Evolutionary conservation across 2,113 vertebrate species (phyloP).

Genomic region (Corvus moneduloides): DNA sequence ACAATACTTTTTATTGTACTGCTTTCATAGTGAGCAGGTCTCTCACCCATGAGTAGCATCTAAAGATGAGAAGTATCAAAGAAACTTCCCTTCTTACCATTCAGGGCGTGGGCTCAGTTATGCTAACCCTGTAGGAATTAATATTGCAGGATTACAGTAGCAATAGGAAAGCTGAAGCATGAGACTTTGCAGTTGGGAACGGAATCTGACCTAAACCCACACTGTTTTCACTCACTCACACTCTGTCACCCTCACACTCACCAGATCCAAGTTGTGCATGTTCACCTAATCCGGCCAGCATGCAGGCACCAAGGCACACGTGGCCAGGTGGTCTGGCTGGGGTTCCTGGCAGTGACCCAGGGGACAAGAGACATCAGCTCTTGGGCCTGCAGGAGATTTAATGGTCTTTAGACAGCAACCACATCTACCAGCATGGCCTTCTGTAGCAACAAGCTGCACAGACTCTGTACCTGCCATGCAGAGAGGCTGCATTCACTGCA

Average conservation of each 20-base stretch:
- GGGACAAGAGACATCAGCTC: background rate
- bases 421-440: accelerated
- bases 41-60: background rate
- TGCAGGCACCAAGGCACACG: accelerated
- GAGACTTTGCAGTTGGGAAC: background rate
- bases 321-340: background rate
- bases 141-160: background rate
- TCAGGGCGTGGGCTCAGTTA: background rate
- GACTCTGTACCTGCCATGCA: background rate
- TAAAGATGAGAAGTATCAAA: background rate
- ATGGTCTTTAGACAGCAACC: background rate
- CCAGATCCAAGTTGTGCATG: background rate
- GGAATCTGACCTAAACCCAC: background rate
- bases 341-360: background rate
- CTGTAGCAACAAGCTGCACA: background rate
- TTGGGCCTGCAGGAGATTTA: background rate
- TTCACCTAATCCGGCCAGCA: accelerated
- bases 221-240: background rate
- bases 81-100: background rate
- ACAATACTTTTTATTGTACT: background rate
- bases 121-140: background rate
- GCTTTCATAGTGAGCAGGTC: background rate
- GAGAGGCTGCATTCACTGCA: background rate
- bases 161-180: background rate
- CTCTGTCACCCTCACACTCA: background rate